Percentiles rank a stretch among this genome's conserved stretches.
Conservation (phyloP, 2,888 invertebrate species). For the Drosophila heteroneura region DNA sequence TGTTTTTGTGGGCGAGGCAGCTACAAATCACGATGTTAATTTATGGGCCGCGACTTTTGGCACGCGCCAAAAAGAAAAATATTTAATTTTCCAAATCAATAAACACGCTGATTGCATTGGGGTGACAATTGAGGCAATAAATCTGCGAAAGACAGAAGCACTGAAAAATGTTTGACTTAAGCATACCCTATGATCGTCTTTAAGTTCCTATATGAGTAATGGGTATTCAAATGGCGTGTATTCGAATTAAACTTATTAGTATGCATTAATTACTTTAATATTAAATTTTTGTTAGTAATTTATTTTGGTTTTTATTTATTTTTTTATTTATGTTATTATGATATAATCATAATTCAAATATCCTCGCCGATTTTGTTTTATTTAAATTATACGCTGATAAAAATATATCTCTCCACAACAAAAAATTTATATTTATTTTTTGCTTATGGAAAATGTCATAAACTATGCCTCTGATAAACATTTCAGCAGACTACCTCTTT, state of each 20-base stretch:
- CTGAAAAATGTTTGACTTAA: not conserved
- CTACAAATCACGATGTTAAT: constrained; percentile 70
- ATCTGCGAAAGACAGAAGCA: constrained; percentile 53
- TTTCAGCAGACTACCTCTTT: not conserved
- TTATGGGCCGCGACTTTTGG: constrained; percentile 68
- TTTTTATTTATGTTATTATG: not conserved
- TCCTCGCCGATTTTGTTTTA: not conserved
- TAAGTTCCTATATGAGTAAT: not conserved
- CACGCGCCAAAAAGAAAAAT: constrained; percentile 67
- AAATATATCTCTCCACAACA: not conserved
- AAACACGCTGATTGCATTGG: constrained; percentile 80
- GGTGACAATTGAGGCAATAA: constrained; percentile 77
- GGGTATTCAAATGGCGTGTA: not conserved
- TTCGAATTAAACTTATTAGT: not conserved
- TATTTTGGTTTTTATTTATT: not conserved
- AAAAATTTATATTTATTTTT: not conserved
- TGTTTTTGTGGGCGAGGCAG: not conserved
- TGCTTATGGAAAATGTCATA: not conserved
- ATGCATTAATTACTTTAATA: not conserved
- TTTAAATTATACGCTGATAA: not conserved
- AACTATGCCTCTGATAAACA: not conserved
- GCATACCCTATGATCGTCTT: constrained; percentile 13
- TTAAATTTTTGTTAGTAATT: not conserved
- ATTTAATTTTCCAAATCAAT: constrained; percentile 81
- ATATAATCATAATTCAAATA: not conserved